Conservation (phyloP, 2,888 invertebrate species). For the Apamea monoglypha region DNA sequence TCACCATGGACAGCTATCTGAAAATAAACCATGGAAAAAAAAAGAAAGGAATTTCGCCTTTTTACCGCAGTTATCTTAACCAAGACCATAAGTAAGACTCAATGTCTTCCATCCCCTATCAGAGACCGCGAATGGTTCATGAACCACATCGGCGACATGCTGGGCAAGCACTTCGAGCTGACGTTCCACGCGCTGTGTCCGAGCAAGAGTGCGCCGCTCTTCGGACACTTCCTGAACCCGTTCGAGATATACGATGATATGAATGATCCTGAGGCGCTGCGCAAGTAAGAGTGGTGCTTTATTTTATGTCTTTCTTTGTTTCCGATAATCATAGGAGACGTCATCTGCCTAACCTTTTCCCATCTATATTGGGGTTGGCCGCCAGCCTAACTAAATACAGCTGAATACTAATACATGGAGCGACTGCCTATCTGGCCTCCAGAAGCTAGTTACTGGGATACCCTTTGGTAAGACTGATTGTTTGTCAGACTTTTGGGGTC, state of each 20-base stretch:
- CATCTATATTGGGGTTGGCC: not conserved
- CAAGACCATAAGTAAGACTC: not conserved
- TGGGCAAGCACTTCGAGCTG: conserved; percentile 95
- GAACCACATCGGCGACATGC: conserved; percentile 92
- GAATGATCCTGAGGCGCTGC: conserved; percentile 89
- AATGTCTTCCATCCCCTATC: conserved; percentile 4
- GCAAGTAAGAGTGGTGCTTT: conserved; percentile 74
- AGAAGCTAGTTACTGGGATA: not conserved
- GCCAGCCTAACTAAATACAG: too few species aligned
- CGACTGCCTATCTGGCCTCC: not conserved
- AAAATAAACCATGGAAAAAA: too few species aligned
- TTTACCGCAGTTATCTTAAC: not conserved
- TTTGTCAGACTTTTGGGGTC: not conserved
- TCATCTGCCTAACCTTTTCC: not conserved
- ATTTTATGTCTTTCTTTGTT: not conserved
- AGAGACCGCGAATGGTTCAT: conserved; percentile 95
- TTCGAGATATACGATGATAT: conserved; percentile 95
- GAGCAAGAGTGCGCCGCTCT: conserved; percentile 92
- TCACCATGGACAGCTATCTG: not conserved
- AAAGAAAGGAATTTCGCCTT: not conserved
- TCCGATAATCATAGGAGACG: not conserved
- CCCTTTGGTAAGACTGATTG: not conserved
- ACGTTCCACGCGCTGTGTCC: conserved; percentile 95
- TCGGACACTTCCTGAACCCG: conserved; percentile 95
- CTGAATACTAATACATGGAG: not conserved